Base-by-base conservation (phyloP, 2,797 vertebrate genomes). In the Danio tinwini region DNA sequence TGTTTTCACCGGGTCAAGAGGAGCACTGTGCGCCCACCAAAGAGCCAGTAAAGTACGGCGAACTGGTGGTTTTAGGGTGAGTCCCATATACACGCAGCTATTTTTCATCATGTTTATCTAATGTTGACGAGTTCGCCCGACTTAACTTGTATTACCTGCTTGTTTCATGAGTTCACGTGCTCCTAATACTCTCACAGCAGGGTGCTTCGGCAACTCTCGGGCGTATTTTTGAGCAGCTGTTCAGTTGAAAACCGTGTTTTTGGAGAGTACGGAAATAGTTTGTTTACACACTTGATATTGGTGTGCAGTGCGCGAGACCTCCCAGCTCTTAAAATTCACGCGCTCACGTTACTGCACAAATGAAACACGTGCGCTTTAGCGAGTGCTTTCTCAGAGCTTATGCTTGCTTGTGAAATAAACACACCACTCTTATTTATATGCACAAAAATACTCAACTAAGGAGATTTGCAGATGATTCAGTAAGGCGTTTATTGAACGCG, bases 31-130 rank as follows among this genome's bases (percentile, higher is more conserved):
- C 95, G 91, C 96, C 95, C 79, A 94, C 92, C 84, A 98, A 98
- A 94, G 97, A 99, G 89, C 95, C 96, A 8, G 94, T 97, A 74
- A 97, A 98, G 87, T 99, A 98, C 91, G 97, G 97, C 76, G 97
- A 99, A 89, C 94, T 98, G 89, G 95, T 99, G 86, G 97, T 99
- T 5, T 88, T 98, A 84, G 97, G 97, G 97, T 99, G 87, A 98
- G 97, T 94, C 42, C 0, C 29, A 3, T 3, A 17, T 44, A 29
- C n/a, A 7, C 16, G 47, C 10, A 56, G 40, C 5, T 17, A 44
- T 14, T n/a, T 40, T n/a, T n/a, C 53, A 19, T 45, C 7, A 63
- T n/a, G 10, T 10, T 40, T 37, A 13, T 65, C 61, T 61, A 19
- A 62, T 16, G 40, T 40, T 58, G 19, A 74, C 19, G 53, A 64